phyloP scores from a whole-genome alignment of 2,888 invertebrate species.

The Strigamia transsilvanica region DNA sequence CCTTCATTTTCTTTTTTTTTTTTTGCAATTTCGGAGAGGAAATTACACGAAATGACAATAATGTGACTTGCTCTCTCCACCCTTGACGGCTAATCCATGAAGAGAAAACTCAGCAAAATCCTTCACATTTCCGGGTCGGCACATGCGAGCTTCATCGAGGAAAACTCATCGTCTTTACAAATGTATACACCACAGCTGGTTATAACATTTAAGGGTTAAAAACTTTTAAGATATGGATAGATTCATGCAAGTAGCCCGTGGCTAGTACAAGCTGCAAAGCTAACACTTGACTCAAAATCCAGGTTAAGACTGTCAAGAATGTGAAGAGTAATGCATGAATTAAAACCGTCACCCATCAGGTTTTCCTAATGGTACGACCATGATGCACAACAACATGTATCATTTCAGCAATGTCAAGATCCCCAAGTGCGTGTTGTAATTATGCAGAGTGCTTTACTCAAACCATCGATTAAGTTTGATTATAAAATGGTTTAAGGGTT shows the following conservation, averaged over 20 bases:
- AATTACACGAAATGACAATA: constrained; percentile 15
- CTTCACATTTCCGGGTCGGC: neutral
- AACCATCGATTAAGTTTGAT: no score
- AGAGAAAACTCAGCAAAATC: neutral
- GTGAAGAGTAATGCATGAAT: constrained; percentile 21
- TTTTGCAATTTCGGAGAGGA: neutral
- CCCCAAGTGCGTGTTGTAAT: neutral
- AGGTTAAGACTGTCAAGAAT: constrained; percentile 47
- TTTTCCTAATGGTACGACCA: neutral
- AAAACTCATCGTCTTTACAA: constrained; percentile 38
- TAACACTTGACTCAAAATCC: constrained; percentile 5
- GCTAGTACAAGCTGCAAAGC: neutral
- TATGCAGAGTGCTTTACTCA: no score
- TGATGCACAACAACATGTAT: neutral
- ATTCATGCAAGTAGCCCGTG: neutral
- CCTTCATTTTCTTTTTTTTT: neutral
- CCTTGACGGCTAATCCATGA: constrained; percentile 30
- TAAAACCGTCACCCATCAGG: constrained; percentile 28
- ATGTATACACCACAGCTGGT: neutral
- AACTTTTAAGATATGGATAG: neutral
- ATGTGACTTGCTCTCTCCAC: neutral
- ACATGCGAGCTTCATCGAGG: neutral
- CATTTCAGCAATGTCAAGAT: constrained; percentile 20
- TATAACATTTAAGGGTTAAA: constrained; percentile 27
- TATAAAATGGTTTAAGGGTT: no score